Percentiles rank a stretch among this genome's conserved stretches.
phyloP scores from a whole-genome alignment of 2,888 invertebrate genomes.

The Trichopria drosophilae region DNA sequence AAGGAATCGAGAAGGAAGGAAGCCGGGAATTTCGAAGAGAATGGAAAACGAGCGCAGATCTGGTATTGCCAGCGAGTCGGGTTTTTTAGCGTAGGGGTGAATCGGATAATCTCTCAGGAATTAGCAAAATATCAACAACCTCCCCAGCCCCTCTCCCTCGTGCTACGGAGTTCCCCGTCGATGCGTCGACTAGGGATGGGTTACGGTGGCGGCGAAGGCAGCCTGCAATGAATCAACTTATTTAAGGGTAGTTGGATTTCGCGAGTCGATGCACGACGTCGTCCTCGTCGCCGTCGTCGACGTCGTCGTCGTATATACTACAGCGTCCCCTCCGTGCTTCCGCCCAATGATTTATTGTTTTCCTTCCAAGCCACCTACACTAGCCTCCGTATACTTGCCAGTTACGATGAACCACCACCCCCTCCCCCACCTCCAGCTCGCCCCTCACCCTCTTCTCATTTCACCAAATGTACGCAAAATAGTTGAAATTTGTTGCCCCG shows the following conservation, averaged over 20 bases:
- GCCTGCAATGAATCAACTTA: constrained; percentile 57
- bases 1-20: constrained; percentile 21
- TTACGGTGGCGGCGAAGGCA: constrained; percentile 41
- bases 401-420: too few relatives aligned
- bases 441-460: constrained; percentile 30
- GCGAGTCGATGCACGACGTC: constrained; percentile 57
- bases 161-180: constrained; percentile 21
- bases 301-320: too few relatives aligned
- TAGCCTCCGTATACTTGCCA: too few relatives aligned
- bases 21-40: too few relatives aligned
- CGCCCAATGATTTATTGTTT: constrained; percentile 50
- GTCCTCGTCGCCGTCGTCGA: constrained; percentile 32
- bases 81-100: constrained; percentile 28
- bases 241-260: constrained; percentile 59
- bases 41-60: too few relatives aligned
- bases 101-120: constrained; percentile 48
- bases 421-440: constrained; percentile 22
- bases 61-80: neutral
- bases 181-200: constrained; percentile 29
- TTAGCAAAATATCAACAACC: constrained; percentile 53
- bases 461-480: constrained; percentile 51
- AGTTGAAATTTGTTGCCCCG: too few relatives aligned
- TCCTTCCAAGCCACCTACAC: constrained; percentile 36
- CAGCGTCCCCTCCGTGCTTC: constrained; percentile 38
- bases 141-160: too few relatives aligned